Evolutionary conservation across 2,113 vertebrate species (phyloP).

Genomic region (Pollimyrus isidori): DNA sequence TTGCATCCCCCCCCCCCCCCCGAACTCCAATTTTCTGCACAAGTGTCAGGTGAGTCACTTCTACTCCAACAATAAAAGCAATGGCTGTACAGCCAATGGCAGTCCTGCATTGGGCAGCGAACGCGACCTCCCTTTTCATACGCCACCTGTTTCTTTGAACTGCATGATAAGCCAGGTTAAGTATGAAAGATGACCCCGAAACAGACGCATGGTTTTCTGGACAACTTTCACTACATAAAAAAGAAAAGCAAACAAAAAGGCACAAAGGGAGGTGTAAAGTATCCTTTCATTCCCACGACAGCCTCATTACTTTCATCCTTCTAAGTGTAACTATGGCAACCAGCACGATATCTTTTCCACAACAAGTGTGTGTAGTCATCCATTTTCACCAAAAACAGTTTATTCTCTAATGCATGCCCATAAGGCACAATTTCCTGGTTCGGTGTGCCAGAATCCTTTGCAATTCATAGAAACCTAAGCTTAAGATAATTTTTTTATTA

Average conservation of each 20-base stretch:
- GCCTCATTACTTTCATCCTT: not conserved
- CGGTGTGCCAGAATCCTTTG: not conserved
- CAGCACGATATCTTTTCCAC: not conserved
- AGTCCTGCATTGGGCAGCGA: not conserved
- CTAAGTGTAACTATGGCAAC: slow-evolving; percentile 5
- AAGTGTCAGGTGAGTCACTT: not conserved
- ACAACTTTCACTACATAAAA: not conserved
- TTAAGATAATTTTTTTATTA: not conserved
- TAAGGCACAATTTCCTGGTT: not conserved
- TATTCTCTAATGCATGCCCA: not conserved
- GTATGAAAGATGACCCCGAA: not conserved
- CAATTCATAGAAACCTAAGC: not conserved
- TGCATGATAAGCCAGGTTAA: not conserved
- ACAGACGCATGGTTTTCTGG: not conserved
- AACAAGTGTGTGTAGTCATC: not conserved
- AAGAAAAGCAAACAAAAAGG: not conserved
- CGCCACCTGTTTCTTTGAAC: not conserved
- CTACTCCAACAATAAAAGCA: not conserved
- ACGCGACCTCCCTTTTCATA: not conserved
- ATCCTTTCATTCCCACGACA: not conserved
- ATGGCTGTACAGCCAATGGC: not conserved
- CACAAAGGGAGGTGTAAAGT: not conserved
- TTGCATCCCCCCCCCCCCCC: not conserved
- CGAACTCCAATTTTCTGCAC: not conserved
- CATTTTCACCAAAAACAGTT: not conserved